Conservation (phyloP, 64 coral and sea anemone species). For the Montipora sp. region DNA sequence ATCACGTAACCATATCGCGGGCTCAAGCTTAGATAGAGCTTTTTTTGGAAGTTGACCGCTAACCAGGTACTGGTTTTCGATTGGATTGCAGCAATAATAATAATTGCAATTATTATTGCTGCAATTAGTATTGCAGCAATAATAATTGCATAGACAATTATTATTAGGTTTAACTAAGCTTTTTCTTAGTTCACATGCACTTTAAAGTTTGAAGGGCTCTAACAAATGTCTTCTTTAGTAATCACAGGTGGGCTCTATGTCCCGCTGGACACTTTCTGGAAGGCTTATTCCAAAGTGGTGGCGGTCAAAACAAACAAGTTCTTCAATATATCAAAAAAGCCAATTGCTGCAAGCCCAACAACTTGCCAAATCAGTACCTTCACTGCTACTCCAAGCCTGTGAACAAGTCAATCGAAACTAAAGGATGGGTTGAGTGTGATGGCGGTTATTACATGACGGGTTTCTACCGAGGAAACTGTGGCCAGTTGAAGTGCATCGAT, state of each 20-base stretch:
- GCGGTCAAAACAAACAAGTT: neutral
- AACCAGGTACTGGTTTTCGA: too few relatives aligned
- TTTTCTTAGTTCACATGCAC: too few relatives aligned
- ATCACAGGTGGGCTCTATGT: constrained; percentile 16
- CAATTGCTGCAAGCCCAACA: constrained; percentile 33
- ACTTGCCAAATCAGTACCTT: neutral
- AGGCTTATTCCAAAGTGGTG: constrained; percentile 36
- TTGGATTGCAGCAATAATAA: too few relatives aligned
- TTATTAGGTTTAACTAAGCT: too few relatives aligned
- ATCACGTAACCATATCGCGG: too few relatives aligned
- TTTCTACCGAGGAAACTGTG: neutral
- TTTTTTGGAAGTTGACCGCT: too few relatives aligned
- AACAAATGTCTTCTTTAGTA: neutral
- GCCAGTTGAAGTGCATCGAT: neutral
- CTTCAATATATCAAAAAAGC: constrained; percentile 42
- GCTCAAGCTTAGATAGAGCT: too few relatives aligned
- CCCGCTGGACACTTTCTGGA: constrained; percentile 39
- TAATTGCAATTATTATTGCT: too few relatives aligned
- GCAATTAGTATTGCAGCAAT: too few relatives aligned
- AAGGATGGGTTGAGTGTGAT: constrained; percentile 7
- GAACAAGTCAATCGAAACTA: neutral
- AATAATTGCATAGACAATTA: too few relatives aligned
- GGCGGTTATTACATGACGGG: constrained; percentile 12
- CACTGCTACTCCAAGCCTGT: constrained; percentile 13
- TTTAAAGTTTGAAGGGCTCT: too few relatives aligned